Base-by-base conservation (phyloP, 2,797 vertebrate species). In the Phaenicophaeus curvirostris region DNA sequence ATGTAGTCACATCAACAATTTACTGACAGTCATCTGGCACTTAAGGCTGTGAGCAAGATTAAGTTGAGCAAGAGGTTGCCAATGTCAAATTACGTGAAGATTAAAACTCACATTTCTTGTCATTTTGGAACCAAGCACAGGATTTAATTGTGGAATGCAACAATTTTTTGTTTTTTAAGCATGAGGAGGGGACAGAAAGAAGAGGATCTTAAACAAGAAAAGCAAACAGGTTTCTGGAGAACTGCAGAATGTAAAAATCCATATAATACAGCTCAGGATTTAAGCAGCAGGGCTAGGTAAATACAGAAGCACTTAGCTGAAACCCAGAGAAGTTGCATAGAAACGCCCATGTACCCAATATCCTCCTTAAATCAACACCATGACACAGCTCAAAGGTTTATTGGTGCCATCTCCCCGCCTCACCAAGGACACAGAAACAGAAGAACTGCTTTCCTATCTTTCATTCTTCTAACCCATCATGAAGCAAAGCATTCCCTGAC, bases 1-100 rank as follows among this genome's bases (percentile, higher is more conserved):
- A 89, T 76, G 62, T n/a, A 72, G 48, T 33, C 18, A 63, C 79
- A 86, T 11, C 62, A 96, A 85, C 57, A 83, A 78, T 81, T 94
- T 51, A 51, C 51, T 68, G 78, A 69, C 85, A 96, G 66, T 54
- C 62, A 81, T 54, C 75, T 75, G 82, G 82, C 87, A 84, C 82
- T 65, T 55, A 27, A 54, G 76, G 76, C 79, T 86, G 69, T 46
- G 85, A 91, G 46, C 28, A 78, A 84, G 65, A 91, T 33, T 33
- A 77, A 80, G 73, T 69, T 21, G 79, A 91, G 51, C 76, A 66
- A 5, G 42, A 89, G 73, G 54, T 5, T 92, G 82, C 82, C 82
- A 28, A 4, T 13, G 66, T 35, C 66, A 91, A 87, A 87, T 69
- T 81, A 95, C n/a, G 79, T 27, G 62, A 94, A 84, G 65, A 92